Evolutionary conservation across 2,888 invertebrate genomes (phyloP), one percentile per base, ranked within the genome.

Genomic region (Cheiracanthium punctorium): DNA sequence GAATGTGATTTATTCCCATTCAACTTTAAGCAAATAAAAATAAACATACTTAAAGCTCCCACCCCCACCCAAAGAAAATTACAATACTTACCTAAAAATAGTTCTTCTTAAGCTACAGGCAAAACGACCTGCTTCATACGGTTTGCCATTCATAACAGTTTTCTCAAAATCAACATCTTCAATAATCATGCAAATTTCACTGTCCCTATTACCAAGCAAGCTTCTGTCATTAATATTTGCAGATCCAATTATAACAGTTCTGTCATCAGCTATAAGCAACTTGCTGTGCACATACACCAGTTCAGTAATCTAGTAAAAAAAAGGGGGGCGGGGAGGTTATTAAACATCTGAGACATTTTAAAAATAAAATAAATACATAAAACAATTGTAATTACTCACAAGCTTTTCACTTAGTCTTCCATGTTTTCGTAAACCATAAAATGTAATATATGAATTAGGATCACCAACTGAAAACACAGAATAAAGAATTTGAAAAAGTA

Each of bases 191-290:
- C 97, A 97, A 7, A 97, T 95, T 92, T 99, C 99, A 0, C 98
- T 98, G 91, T 99, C 99, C 89, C 99, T 93, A 88, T 95, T 96
- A 0, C 99, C 99, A 77, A 97, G 93, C 94, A 99, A 94, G 80
- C 98, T 98, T 75, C 99, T 93, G 91, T 99, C 99, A 91, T 99
- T 99, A 90, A 99, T 98, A 91, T 99, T 99, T 0, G 99, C 98
- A 5, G 98, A 98, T 24, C 99, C 99, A 90, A 98, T 98, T 88
- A 99, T 97, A 0, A 97, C 95, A 14, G 74, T 93, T 89, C 94
- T 94, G 91, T 99, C 99, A 91, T 99, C 99, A 0, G 96, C 96
- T 88, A 99, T 97, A 92, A 99, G 94, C 82, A 99, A 92, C 92
- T 99, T 99, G 82, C 98, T 98, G 92, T 99, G 99, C 17, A 99